These are phyloP conservation scores for Lepeophtheirus nordmannii DNA, from an alignment of 2,888 invertebrate genomes.

Conservation along the genomic window DNA sequence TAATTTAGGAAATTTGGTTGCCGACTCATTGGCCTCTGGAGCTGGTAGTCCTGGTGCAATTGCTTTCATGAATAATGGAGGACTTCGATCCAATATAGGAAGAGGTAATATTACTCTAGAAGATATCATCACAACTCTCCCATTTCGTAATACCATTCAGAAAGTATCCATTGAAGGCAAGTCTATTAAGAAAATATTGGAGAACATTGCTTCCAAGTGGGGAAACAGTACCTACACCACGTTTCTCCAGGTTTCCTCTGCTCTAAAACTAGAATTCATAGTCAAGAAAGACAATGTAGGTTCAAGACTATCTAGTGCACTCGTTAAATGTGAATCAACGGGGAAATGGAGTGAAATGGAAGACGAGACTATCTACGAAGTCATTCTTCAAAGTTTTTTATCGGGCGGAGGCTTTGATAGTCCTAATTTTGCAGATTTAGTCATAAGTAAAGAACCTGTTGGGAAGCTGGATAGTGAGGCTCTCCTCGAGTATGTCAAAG, in stretches of 20 bases:
- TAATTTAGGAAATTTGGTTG: conserved; percentile 19
- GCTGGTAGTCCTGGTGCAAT: not conserved
- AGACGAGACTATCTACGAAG: conserved; percentile 6
- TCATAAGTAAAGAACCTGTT: not conserved
- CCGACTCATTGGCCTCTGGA: conserved; percentile 13
- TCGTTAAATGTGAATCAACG: not conserved
- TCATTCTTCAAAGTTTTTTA: conserved; percentile 14
- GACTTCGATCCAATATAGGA: conserved; percentile 12
- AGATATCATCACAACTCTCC: conserved; percentile 14
- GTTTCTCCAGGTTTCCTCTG: conserved; percentile 13
- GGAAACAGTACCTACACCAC: not conserved
- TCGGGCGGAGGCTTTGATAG: not conserved
- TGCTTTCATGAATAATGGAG: conserved; percentile 22
- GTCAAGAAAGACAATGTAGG: conserved; percentile 10
- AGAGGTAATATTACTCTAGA: conserved; percentile 19
- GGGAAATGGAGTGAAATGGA: conserved; percentile 17
- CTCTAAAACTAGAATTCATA: not conserved
- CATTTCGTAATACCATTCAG: conserved; percentile 19
- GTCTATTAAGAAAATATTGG: conserved; percentile 6
- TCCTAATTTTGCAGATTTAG: conserved; percentile 7
- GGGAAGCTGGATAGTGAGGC: not conserved
- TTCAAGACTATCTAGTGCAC: not conserved
- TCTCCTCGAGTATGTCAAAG: not conserved
- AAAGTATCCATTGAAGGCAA: not conserved
- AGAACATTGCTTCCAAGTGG: not conserved